Conservation (phyloP, 2,797 vertebrate species). For the Phyllotis vaccarum region DNA sequence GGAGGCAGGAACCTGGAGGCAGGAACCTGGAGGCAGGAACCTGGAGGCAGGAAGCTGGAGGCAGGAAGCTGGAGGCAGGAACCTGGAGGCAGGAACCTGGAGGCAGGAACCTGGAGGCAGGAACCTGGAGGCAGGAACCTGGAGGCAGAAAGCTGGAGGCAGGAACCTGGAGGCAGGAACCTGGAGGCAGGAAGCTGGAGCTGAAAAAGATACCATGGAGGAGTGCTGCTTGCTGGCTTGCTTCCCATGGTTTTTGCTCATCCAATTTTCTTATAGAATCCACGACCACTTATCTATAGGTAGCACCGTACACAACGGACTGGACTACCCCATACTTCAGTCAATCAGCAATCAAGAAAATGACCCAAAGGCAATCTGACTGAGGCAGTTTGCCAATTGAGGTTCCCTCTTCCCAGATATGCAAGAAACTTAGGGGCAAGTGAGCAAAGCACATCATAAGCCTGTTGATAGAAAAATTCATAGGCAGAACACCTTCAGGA, state of each 20-base stretch:
- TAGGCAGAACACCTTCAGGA: not conserved
- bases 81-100: no score
- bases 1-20: no score
- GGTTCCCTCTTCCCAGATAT: not conserved
- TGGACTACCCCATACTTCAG: not conserved
- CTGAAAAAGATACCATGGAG: not conserved
- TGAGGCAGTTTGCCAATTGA: not conserved
- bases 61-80: no score
- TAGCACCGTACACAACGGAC: not conserved
- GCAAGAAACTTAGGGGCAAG: not conserved
- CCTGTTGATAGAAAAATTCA: no score
- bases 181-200: not conserved
- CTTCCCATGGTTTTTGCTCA: not conserved
- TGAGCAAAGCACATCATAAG: not conserved
- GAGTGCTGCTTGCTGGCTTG: not conserved
- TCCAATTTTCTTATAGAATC: no score
- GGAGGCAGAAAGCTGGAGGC: not conserved
- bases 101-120: no score
- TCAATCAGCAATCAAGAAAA: not conserved
- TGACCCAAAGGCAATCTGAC: not conserved
- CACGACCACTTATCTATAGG: not conserved
- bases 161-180: not conserved
- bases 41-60: not conserved
- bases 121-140: not conserved
- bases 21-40: not conserved